Percentiles rank a stretch among this genome's conserved stretches.
Conservation (phyloP, 2,888 invertebrate genomes). For the Nebria brevicollis region DNA sequence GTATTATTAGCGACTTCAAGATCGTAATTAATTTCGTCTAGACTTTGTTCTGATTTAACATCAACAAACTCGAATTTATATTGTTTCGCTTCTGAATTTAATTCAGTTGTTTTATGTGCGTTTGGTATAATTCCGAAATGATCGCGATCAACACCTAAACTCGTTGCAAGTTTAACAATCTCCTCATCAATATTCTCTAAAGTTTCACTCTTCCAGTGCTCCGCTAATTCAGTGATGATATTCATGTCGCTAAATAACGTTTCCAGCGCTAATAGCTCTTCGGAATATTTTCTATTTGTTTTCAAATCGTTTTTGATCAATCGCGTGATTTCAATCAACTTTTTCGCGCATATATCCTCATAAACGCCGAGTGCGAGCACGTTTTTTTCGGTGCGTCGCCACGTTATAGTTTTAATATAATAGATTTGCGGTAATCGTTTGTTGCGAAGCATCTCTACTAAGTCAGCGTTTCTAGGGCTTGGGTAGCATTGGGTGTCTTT, state of each 20-base stretch:
- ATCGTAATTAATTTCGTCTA: too few species aligned
- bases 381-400: slow-evolving; percentile 70
- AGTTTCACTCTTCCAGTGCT: slow-evolving; percentile 13
- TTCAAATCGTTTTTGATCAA: slow-evolving; percentile 53
- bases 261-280: not conserved
- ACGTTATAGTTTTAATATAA: slow-evolving; percentile 55
- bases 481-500: slow-evolving; percentile 69
- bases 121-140: not conserved
- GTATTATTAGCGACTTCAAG: too few species aligned
- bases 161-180: not conserved
- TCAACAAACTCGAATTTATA: too few species aligned
- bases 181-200: not conserved
- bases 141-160: not conserved
- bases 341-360: slow-evolving; percentile 54
- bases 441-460: slow-evolving; percentile 55
- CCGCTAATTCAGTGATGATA: slow-evolving; percentile 12
- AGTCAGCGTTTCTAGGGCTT: slow-evolving; percentile 70
- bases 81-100: not conserved
- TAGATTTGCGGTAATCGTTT: slow-evolving; percentile 55
- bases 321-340: slow-evolving; percentile 57
- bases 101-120: not conserved
- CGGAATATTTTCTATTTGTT: slow-evolving; percentile 24
- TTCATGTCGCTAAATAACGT: slow-evolving; percentile 16
- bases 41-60: too few species aligned
- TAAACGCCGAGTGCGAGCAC: slow-evolving; percentile 64